These are phyloP conservation scores for Luscinia luscinia DNA, from an alignment of 2,797 vertebrate genomes.

Conservation along the genomic window DNA sequence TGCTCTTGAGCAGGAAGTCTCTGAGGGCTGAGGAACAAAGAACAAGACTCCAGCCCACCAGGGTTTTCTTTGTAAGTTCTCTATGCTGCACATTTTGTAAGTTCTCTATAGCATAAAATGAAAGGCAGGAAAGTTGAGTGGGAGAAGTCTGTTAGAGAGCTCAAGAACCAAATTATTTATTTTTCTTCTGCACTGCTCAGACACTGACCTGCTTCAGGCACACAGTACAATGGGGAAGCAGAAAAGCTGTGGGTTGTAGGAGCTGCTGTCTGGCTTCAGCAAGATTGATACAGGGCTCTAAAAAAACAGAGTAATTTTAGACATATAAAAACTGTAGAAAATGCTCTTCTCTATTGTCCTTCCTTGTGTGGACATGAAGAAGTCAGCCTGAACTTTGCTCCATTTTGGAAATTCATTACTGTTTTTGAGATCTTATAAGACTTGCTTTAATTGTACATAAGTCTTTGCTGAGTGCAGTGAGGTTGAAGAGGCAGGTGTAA, in stretches of 20 bases:
- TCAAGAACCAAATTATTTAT: neutral
- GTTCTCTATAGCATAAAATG: neutral
- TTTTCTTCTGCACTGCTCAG: neutral
- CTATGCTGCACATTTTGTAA: neutral
- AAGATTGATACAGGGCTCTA: neutral
- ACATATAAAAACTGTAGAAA: neutral
- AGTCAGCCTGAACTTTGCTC: neutral
- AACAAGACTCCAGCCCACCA: neutral
- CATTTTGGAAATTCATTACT: neutral
- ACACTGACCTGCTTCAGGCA: neutral
- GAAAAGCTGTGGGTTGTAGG: neutral
- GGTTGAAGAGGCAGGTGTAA: neutral
- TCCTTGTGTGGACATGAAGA: neutral
- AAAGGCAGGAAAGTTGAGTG: neutral
- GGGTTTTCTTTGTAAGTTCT: neutral
- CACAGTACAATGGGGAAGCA: neutral
- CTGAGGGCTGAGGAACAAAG: neutral
- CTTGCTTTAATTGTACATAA: neutral
- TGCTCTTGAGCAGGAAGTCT: neutral
- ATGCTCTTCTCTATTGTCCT: neutral
- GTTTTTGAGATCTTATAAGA: neutral
- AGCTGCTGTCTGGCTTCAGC: neutral
- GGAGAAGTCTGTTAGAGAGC: neutral
- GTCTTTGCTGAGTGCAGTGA: neutral
- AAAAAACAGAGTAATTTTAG: neutral